Evolutionary conservation across 2,888 invertebrate species (phyloP).

Genomic region (Spodoptera exigua): DNA sequence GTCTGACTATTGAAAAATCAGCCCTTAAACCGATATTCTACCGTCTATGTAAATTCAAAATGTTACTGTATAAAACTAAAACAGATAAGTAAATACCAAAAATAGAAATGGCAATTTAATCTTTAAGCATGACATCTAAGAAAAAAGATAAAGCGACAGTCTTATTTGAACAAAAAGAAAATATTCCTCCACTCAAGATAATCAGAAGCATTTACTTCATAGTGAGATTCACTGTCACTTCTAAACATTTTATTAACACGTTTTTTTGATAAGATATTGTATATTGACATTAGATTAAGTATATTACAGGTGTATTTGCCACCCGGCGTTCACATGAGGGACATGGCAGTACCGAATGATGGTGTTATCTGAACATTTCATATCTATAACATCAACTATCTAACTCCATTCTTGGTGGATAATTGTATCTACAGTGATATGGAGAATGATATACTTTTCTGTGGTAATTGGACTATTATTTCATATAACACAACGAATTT

Average conservation of each 20-base stretch:
- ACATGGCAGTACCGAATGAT: constrained; percentile 26
- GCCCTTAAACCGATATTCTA: no score
- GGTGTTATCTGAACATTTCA: constrained; percentile 36
- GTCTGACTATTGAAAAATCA: no score
- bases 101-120: no score
- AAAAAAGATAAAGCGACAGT: no score
- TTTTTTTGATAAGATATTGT: constrained; percentile 33
- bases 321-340: constrained; percentile 21
- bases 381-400: constrained; percentile 31
- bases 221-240: not conserved
- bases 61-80: no score
- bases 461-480: constrained; percentile 3
- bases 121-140: no score
- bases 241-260: constrained; percentile 19
- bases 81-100: no score
- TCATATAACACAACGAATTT: no score
- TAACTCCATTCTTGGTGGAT: no score
- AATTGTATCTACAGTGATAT: not conserved
- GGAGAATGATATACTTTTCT: constrained; percentile 6
- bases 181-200: no score
- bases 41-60: no score
- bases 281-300: constrained; percentile 17
- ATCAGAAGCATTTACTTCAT: not conserved
- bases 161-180: no score
- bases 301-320: constrained; percentile 15